These are phyloP conservation scores for Zophobas morio DNA, from an alignment of 1,140 invertebrate species.

Conservation along the genomic window DNA sequence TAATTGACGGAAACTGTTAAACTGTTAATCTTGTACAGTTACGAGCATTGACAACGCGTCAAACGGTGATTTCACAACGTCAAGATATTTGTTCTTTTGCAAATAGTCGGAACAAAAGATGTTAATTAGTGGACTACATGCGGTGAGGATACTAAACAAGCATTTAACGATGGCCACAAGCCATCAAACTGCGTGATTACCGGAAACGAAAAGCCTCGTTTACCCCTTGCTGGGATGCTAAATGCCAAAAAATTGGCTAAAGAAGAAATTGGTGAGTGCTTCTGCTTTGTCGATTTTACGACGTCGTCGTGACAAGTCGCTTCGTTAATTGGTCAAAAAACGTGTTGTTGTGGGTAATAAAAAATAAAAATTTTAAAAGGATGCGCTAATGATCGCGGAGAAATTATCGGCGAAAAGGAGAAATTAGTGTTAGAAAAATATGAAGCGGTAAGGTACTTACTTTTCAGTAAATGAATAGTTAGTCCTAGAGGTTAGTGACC, in stretches of 20 bases:
- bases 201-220: slow-evolving; percentile 14
- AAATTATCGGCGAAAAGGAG: too few relatives aligned
- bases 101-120: slow-evolving; percentile 13
- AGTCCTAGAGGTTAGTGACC: neutral
- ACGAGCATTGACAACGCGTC: neutral
- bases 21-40: slow-evolving; percentile 2
- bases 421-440: too few relatives aligned
- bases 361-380: too few relatives aligned
- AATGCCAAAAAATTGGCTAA: neutral
- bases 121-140: slow-evolving; percentile 15
- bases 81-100: slow-evolving; percentile 1
- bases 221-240: slow-evolving; percentile 1
- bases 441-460: too few relatives aligned
- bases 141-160: slow-evolving; percentile 21
- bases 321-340: too few relatives aligned
- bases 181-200: slow-evolving; percentile 15
- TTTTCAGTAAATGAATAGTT: too few relatives aligned
- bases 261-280: too few relatives aligned
- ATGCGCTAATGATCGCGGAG: too few relatives aligned
- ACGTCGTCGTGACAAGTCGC: too few relatives aligned
- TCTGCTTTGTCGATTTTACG: too few relatives aligned
- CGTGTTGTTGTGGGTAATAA: too few relatives aligned
- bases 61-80: slow-evolving; percentile 2
- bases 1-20: slow-evolving; percentile 15
- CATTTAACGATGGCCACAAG: slow-evolving; percentile 18